A percentile compares a stretch with the other conserved stretches of the same genome.
Conservation (phyloP, 2,113 vertebrate genomes). For the Pseudorectes ferrugineus region DNA sequence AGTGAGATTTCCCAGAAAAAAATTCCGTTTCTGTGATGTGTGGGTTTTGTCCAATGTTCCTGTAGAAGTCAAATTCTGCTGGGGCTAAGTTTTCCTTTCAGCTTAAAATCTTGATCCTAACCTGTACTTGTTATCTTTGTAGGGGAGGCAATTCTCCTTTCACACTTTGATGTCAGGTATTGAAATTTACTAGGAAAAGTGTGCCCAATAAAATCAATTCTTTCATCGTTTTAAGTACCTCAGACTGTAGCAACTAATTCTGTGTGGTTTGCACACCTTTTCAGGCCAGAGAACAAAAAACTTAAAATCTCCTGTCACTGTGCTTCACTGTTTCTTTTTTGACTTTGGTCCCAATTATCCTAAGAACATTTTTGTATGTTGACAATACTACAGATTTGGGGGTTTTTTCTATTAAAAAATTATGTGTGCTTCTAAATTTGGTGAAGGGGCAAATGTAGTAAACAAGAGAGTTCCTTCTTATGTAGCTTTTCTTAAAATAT, state of each 20-base stretch:
- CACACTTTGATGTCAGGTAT: not conserved
- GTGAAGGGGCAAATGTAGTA: not conserved
- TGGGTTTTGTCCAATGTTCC: not conserved
- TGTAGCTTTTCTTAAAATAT: not conserved
- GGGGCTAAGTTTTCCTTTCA: not conserved
- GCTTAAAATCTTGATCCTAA: not conserved
- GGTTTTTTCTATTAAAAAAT: not conserved
- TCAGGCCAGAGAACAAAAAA: not conserved
- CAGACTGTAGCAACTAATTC: not conserved
- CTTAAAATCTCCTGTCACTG: not conserved
- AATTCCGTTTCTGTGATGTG: not conserved
- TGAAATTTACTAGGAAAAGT: not conserved
- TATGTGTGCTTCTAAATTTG: not conserved
- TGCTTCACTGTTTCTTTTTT: not conserved
- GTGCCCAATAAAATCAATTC: not conserved
- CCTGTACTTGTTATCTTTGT: not conserved
- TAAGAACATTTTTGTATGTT: not conserved
- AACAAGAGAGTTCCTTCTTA: not conserved
- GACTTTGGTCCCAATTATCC: not conserved
- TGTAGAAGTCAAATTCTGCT: not conserved
- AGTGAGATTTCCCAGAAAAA: slow-evolving; percentile 33
- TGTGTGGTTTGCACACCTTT: not conserved
- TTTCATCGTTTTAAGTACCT: not conserved
- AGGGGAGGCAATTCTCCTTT: not conserved
- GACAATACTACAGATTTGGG: not conserved